Evolutionary conservation across 2,888 invertebrate species (phyloP), one percentile per base, ranked within the genome.

Genomic region (Ennomos quercinarius): DNA sequence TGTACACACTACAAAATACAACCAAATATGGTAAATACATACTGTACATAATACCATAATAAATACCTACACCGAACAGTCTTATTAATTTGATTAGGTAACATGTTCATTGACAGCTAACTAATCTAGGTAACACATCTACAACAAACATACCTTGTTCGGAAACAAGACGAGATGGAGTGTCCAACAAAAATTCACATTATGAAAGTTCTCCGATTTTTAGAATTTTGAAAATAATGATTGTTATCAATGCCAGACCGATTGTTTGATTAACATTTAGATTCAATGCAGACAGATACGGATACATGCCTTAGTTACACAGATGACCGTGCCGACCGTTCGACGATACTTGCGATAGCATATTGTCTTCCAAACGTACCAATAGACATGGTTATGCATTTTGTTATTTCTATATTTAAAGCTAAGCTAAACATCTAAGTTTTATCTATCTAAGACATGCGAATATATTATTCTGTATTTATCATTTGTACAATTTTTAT

Each of bases 291-390:
- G 66, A 76, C 73, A 71, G 64, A 68, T 74, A 76, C 67, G 76
- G 59, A 70, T 66, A 76, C 90, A 90, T 90, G 90, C 90, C 85
- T 88, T 89, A 89, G 87, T 87, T 78, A 89, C 85, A 81, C 70
- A 73, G 41, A 74, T 74, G 70, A 76, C 71, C 71, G 70, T 73
- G 74, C 68, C 67, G 60, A 66, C 63, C 66, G 63, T 12, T 55
- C 36, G 40, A 45, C 59, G 46, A 59, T 52, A 61, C 48, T 60
- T 53, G 56, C 57, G 55, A 49, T 44, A 42, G 46, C 38, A 54
- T 56, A 47, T 57, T 50, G 42, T 40, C 41, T 55, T 41, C 35
- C 35, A 54, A 52, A 59, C 57, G 50, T 64, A 67, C 57, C 60
- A 58, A 55, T 53, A 61, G 43, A 56, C 27, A 56, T 67, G 60